These are phyloP conservation scores for Patella vulgata DNA, from an alignment of 1,140 invertebrate genomes.

Conservation along the genomic window DNA sequence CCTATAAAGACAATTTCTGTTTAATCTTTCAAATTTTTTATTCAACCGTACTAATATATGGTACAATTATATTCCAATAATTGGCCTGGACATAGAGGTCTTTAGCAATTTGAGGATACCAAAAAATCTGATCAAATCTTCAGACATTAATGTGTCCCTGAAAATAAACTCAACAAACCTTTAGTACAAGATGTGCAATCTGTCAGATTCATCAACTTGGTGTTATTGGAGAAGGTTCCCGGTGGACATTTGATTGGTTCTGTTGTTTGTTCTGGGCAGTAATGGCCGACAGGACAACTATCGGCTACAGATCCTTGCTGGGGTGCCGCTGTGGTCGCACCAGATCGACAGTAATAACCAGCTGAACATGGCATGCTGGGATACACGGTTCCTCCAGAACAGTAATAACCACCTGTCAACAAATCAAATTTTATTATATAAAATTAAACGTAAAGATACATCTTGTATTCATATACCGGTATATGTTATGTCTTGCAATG, in stretches of 20 bases:
- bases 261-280: constrained; percentile 58
- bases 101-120: neutral
- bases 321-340: constrained; percentile 53
- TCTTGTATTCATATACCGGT: neutral
- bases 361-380: constrained; percentile 51
- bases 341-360: constrained; percentile 57
- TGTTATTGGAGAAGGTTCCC: constrained; percentile 57
- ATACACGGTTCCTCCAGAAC: constrained; percentile 47
- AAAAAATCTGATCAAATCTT: neutral
- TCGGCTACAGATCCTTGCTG: constrained; percentile 45
- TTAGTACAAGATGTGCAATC: constrained; percentile 56
- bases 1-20: too few relatives aligned
- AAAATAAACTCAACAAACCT: constrained; percentile 33
- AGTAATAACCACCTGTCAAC: constrained; percentile 58
- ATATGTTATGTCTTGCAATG: too few relatives aligned
- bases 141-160: neutral
- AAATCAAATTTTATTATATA: neutral
- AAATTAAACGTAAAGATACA: neutral
- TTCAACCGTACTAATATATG: neutral
- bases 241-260: constrained; percentile 56
- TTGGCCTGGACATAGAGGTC: neutral
- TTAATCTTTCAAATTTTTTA: neutral
- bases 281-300: constrained; percentile 57
- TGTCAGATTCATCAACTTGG: constrained; percentile 48
- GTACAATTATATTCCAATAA: neutral